phyloP scores from a whole-genome alignment of 1,140 invertebrate species.

The Oedothorax gibbosus region DNA sequence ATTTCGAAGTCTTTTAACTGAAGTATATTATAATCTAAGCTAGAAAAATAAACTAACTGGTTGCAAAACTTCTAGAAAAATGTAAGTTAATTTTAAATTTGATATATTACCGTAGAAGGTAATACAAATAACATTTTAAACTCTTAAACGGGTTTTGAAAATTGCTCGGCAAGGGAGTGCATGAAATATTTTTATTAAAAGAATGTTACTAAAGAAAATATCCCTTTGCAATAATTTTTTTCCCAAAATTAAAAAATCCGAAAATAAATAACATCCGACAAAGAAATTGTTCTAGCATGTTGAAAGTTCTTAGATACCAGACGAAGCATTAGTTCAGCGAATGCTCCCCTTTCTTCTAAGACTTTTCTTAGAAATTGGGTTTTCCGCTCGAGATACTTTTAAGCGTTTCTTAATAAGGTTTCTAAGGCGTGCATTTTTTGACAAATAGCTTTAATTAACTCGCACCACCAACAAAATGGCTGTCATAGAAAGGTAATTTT shows the following conservation, averaged over 20 bases:
- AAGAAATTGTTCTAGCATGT: neutral
- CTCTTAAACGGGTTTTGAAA: too few species aligned
- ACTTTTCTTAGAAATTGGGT: conserved; percentile 55
- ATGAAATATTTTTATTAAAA: too few species aligned
- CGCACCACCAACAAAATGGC: conserved; percentile 27
- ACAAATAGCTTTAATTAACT: conserved; percentile 60
- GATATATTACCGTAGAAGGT: too few species aligned
- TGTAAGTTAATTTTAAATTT: too few species aligned
- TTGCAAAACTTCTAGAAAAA: too few species aligned
- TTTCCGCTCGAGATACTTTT: conserved; percentile 46
- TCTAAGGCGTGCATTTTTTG: conserved; percentile 34
- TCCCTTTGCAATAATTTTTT: neutral
- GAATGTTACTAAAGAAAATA: too few species aligned
- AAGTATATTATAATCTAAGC: too few species aligned
- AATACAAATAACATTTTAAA: too few species aligned
- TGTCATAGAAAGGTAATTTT: conserved; percentile 14
- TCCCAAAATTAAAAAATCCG: neutral
- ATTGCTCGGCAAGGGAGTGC: too few species aligned
- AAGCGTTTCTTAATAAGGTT: conserved; percentile 56
- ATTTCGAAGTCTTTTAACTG: too few species aligned
- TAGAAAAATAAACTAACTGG: too few species aligned
- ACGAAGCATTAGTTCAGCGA: neutral
- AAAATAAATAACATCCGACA: neutral
- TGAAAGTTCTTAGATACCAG: neutral
- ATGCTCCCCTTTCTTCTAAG: neutral